phyloP scores from a whole-genome alignment of 2,113 vertebrate species.

The Pavo muticus region DNA sequence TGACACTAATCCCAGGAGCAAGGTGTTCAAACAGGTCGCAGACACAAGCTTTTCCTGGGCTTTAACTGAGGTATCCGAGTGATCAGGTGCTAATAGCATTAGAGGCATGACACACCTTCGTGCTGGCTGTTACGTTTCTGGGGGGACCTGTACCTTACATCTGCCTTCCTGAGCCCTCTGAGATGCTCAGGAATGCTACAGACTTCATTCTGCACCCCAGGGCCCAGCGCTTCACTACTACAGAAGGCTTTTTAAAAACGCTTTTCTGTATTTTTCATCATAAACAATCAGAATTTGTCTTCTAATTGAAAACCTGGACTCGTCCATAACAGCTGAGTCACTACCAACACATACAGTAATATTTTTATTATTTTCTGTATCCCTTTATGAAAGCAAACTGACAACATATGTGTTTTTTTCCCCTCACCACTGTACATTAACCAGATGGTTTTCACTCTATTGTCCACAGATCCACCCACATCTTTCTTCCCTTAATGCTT shows the following conservation, averaged over 20 bases:
- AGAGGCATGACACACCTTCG: not conserved
- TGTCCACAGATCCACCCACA: slow-evolving; percentile 66
- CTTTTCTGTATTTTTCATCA: not conserved
- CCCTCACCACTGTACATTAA: slow-evolving; percentile 55
- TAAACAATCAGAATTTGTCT: not conserved
- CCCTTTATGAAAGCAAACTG: slow-evolving; percentile 32
- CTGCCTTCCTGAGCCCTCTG: not conserved
- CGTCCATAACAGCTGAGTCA: slow-evolving; percentile 35
- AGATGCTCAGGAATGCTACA: not conserved
- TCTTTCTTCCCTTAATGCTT: slow-evolving; percentile 13
- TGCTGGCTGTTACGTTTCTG: accelerated
- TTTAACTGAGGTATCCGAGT: not conserved
- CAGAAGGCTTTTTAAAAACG: not conserved
- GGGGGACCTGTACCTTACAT: not conserved
- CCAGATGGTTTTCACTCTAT: slow-evolving; percentile 67
- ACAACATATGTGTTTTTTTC: slow-evolving; percentile 1
- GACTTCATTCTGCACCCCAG: not conserved
- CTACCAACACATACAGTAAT: slow-evolving; percentile 40
- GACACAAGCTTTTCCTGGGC: not conserved
- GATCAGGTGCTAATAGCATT: not conserved
- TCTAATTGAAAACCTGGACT: slow-evolving; percentile 33
- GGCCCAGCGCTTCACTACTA: not conserved
- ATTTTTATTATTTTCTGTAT: slow-evolving; percentile 52
- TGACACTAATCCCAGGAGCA: not conserved
- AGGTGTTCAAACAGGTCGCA: not conserved